Evolutionary conservation across 2,797 vertebrate species (phyloP).

Genomic region (Hafferia zeledoni): DNA sequence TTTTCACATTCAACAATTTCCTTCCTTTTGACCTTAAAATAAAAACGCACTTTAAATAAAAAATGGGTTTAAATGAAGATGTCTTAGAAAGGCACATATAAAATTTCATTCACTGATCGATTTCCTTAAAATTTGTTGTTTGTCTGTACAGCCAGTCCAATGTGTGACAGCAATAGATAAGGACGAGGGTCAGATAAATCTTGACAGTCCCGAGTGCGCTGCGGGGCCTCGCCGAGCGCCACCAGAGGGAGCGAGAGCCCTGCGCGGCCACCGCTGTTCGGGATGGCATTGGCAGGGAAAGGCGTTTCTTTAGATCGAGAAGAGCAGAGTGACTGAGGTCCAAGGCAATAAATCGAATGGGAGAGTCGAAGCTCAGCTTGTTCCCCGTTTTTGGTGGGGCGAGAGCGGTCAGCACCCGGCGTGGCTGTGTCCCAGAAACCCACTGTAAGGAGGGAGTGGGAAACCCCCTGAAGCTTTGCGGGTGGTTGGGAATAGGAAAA

Average conservation of each 20-base stretch:
- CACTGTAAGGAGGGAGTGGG: rapidly evolving
- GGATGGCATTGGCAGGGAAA: rapidly evolving
- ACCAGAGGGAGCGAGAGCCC: constrained; percentile 29
- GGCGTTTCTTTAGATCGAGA: rapidly evolving
- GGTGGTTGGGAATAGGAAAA: neutral
- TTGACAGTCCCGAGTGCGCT: rapidly evolving
- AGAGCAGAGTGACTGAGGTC: neutral
- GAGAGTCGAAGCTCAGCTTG: neutral
- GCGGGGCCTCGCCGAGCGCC: neutral
- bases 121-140: neutral
- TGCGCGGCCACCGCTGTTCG: rapidly evolving
- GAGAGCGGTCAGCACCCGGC: rapidly evolving
- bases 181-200: neutral
- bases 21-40: neutral
- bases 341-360: rapidly evolving
- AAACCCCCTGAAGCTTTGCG: neutral
- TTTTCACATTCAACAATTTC: neutral
- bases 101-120: neutral
- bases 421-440: neutral
- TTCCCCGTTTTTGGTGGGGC: rapidly evolving
- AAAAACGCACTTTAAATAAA: neutral
- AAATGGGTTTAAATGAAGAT: neutral
- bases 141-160: neutral
- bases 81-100: neutral
- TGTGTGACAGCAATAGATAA: neutral